Conservation (phyloP, 2,797 vertebrate species). For the Intellagama lesueurii region DNA sequence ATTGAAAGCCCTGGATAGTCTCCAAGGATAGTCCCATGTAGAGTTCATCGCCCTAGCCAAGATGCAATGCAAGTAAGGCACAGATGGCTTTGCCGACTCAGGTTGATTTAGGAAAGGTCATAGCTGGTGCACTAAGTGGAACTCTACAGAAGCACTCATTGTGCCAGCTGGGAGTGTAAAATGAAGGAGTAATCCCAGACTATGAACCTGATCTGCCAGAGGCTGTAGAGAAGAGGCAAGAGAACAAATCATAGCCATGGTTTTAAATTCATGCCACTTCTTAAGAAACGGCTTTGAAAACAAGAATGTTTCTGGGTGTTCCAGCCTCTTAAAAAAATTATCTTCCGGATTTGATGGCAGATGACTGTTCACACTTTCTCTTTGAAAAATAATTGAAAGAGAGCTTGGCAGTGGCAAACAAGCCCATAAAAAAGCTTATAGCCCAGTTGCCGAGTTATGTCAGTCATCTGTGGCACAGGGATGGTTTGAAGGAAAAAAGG, state of each 20-base stretch:
- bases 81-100: too few relatives aligned
- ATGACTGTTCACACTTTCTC: not conserved
- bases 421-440: not conserved
- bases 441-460: not conserved
- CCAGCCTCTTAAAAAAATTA: too few relatives aligned
- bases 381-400: not conserved
- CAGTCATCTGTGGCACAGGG: not conserved
- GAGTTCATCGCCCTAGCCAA: too few relatives aligned
- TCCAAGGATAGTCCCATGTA: too few relatives aligned
- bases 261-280: not conserved
- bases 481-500: not conserved
- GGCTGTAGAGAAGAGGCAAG: not conserved
- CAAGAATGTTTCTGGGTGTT: not conserved
- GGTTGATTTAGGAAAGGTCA: too few relatives aligned
- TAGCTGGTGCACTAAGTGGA: too few relatives aligned
- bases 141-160: too few relatives aligned
- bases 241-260: not conserved
- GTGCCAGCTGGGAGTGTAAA: too few relatives aligned
- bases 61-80: too few relatives aligned
- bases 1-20: too few relatives aligned
- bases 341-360: not conserved
- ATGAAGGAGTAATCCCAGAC: too few relatives aligned
- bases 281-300: fast-evolving
- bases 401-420: not conserved
- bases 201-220: too few relatives aligned